Base-by-base conservation (phyloP, 2,888 invertebrate species). In the Pheosia tremula region DNA sequence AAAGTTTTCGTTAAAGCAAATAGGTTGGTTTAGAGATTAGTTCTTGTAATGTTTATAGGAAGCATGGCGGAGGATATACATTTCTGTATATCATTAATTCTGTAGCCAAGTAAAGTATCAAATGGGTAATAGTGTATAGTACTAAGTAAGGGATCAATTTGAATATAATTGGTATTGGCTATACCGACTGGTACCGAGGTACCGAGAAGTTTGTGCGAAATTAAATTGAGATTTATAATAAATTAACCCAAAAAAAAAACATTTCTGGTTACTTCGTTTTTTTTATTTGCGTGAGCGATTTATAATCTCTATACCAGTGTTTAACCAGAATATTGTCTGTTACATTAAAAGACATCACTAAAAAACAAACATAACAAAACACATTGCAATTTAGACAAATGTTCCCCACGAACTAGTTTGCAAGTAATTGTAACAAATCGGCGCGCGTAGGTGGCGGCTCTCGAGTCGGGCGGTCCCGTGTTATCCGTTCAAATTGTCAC, bases 391-490 rank as follows among this genome's bases (percentile, higher is more conserved):
- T 65, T 71, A 61, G 69, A 66, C 64, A 62, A 61, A 72, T 79
- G 69, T 66, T 75, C 74, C 77, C 72, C 71, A 59, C 71, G 79
- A 80, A 74, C 69, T 74, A 79, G 77, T 77, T 73, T 72, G 71
- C 77, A 75, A 74, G 86, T 91, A 90, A 90, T 91, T 85, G 90
- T 87, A 80, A 89, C 86, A 88, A 88, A 92, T 90, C 81, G 88
- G 88, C 72, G 78, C 67, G 67, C 38, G 74, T 68, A 66, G 80
- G 80, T 77, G 80, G 74, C 78, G 74, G 77, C 84, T 79, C 85
- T 87, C 80, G 80, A 88, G 80, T 73, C 71, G 66, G 55, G 38
- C 75, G 64, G 74, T 74, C 77, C 77, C 82, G 78, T 74, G 83
- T 80, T 83, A 85, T 84, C 87, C 84, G 79, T 87, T 86, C 84